Evolutionary conservation across 2,113 vertebrate species (phyloP).

Genomic region (Megaceryle torquata): DNA sequence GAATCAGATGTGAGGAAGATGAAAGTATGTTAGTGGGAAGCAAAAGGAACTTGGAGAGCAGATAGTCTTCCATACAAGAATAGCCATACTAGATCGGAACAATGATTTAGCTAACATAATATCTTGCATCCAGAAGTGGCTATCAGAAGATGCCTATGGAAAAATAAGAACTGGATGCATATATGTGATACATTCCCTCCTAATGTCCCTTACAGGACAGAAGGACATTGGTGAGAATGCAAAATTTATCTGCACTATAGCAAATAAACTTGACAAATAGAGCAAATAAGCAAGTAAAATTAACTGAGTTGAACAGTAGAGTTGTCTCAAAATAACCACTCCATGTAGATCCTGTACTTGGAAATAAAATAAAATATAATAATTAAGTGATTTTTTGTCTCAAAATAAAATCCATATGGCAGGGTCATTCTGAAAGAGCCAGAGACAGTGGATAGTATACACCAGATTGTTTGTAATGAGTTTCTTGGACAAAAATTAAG

Average conservation of each 20-base stretch:
- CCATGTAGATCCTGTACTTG: not conserved
- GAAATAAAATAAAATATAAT: not conserved
- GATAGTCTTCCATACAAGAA: not conserved
- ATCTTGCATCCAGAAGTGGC: not conserved
- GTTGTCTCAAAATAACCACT: not conserved
- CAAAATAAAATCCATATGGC: slow-evolving; percentile 16
- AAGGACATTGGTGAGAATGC: not conserved
- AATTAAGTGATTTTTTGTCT: not conserved
- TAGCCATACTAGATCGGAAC: not conserved
- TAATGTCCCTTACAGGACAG: not conserved
- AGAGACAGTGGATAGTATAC: not conserved
- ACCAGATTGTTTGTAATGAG: not conserved
- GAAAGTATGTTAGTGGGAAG: not conserved
- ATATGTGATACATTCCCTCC: not conserved
- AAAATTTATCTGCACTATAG: not conserved
- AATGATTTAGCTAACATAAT: not conserved
- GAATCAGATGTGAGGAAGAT: not conserved
- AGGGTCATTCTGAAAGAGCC: not conserved
- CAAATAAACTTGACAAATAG: not conserved
- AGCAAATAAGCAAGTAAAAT: not conserved
- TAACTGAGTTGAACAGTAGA: not conserved
- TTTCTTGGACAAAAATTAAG: not conserved
- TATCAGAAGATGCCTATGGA: not conserved
- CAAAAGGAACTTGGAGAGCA: not conserved
- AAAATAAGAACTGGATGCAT: not conserved